Evolutionary conservation across 1,140 invertebrate species (phyloP).

Genomic region (Zaprionus vittiger): DNA sequence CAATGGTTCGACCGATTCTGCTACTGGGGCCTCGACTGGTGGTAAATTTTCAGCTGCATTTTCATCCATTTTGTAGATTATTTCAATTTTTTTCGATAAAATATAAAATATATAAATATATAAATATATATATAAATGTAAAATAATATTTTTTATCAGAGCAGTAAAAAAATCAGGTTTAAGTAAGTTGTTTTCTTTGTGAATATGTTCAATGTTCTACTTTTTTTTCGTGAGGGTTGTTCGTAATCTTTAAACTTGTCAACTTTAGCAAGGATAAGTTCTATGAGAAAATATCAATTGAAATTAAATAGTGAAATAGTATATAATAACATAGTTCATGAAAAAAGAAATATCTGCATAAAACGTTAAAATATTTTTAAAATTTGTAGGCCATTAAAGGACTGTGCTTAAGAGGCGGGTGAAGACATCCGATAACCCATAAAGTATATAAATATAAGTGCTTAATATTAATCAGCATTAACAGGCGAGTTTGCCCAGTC

Average conservation of each 20-base stretch:
- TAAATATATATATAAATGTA: not conserved
- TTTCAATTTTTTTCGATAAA: not conserved
- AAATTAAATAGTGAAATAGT: not conserved
- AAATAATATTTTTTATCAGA: not conserved
- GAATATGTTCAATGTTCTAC: too few species aligned
- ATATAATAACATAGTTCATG: too few species aligned
- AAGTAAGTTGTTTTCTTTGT: too few species aligned
- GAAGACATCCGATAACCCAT: too few species aligned
- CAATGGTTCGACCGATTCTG: not conserved
- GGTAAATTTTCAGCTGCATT: not conserved
- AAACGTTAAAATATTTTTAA: too few species aligned
- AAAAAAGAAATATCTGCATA: too few species aligned
- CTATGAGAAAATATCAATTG: not conserved
- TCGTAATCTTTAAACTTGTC: not conserved
- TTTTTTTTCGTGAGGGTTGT: not conserved
- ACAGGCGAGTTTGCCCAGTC: too few species aligned
- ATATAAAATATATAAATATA: constrained; percentile 1
- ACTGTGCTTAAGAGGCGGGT: too few species aligned
- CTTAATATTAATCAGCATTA: too few species aligned
- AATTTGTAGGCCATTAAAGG: too few species aligned
- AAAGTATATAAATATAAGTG: too few species aligned
- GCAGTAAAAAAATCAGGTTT: too few species aligned
- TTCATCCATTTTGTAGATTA: not conserved
- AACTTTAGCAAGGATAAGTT: not conserved
- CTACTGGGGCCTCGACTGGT: not conserved